Evolutionary conservation across 2,888 invertebrate genomes (phyloP), one percentile per base, ranked within the genome.

Genomic region (Cordilura impudica): DNA sequence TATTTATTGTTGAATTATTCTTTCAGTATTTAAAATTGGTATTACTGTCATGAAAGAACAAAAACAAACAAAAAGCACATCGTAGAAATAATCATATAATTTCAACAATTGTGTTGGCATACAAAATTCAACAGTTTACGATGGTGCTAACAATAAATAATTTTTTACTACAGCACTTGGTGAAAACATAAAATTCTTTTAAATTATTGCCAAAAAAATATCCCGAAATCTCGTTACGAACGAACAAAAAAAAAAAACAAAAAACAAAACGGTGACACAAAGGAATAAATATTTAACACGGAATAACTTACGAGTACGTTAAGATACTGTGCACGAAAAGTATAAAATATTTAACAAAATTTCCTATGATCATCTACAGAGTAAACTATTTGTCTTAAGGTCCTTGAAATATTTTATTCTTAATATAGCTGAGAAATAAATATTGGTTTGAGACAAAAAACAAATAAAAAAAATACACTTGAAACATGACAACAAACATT

Each of bases 101-200:
- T 60, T 70, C 29, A 18, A 43, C 39, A 51, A 51, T 43, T 43
- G 58, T 21, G 16, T 35, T 6, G 26, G n/a, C 39, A 7, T 19
- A 14, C 21, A 29, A 10, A 51, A 47, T 16, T 69, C 21, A 49
- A 69, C 47, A 58, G 47, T 69, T 69, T 69, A 69, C 14, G 56
- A 35, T 45, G 29, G 10, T 47, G 49, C 58, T 53, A 56, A 56
- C 54, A 67, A 45, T 67, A 67, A 53, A 66, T 66, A 53, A 53
- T 51, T 39, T 18, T 56, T 67, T 56, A 56, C 47, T 56, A 47
- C 23, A 43, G 43, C 31, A 66, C 53, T 66, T 43, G 58, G 16
- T 43, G 29, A 66, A 66, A 66, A 49, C 12, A 58, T 49, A 69
- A 60, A 51, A 58, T 51, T 51, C 47, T 10, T 69, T 69, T 49